Conservation (phyloP, 2,797 vertebrate genomes). For the Microtus californicus region DNA sequence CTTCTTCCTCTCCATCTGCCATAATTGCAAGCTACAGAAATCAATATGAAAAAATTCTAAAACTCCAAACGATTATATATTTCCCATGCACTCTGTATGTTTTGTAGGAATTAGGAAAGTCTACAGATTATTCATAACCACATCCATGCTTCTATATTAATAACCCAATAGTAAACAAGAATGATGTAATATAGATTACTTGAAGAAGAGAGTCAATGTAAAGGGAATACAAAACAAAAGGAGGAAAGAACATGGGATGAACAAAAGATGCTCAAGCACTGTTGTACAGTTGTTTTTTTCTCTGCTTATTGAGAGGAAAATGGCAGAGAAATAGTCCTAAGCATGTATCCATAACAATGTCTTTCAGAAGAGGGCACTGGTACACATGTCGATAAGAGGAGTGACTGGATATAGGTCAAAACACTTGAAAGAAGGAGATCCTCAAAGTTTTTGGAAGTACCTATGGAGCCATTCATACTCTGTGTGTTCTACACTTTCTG, state of each 20-base stretch:
- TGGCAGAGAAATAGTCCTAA: not conserved
- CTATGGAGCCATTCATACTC: slow-evolving; percentile 13
- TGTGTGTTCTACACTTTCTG: not conserved
- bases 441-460: not conserved
- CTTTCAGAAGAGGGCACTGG: slow-evolving; percentile 70
- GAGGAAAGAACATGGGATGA: not conserved
- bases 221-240: slow-evolving; percentile 4
- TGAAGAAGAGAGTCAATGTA: not conserved
- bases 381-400: slow-evolving; percentile 1
- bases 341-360: not conserved
- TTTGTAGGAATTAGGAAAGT: not conserved
- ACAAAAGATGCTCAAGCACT: not conserved
- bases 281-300: not conserved
- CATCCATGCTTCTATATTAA: not conserved
- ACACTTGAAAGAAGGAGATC: not conserved
- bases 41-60: not conserved
- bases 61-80: not conserved
- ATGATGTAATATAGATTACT: not conserved
- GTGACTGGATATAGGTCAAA: not conserved
- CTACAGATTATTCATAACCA: slow-evolving; percentile 15
- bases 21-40: not conserved
- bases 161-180: not conserved
- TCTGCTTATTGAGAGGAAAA: not conserved
- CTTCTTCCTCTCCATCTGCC: not conserved
- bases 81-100: not conserved